Base-by-base conservation (phyloP, 2,888 invertebrate genomes). In the Thymelicus sylvestris region DNA sequence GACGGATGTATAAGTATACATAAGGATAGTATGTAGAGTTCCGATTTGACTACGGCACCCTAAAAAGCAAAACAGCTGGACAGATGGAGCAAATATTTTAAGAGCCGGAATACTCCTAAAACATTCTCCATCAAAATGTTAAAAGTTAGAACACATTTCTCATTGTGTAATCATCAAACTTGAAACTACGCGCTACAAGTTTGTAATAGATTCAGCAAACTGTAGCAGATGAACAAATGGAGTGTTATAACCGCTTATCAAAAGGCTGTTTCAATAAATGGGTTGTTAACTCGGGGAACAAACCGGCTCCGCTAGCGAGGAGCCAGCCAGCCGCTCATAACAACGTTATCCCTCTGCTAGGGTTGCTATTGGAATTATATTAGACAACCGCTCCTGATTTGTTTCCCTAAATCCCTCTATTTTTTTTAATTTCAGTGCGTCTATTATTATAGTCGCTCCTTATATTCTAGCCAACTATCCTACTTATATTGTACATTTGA, bases 271-370 rank as follows among this genome's bases (percentile, higher is more conserved):
- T 19, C 70, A 72, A 72, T 73, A 73, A 76, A 75, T 74, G 71
- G 72, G 73, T 75, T 77, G 75, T 74, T 75, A 78, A 78, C 77
- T 75, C 76, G 66, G 64, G 72, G 73, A 76, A 69, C 74, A 72
- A 74, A 62, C 71, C 73, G 66, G 48, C 31, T 71, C 65, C 72
- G 59, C 71, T 71, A 69, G 72, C 67, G 74, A 62, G 77, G 74
- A 70, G 77, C 80, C 86, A 87, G 86, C 86, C 87, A 84, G 74
- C 80, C 86, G 84, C 75, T 74, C 72, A 76, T 87, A 88, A 89
- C 88, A 84, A 80, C 69, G 77, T 88, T 85, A 83, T 84, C 75
- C 76, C 76, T 78, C 75, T 74, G 71, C 5, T 39, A 69, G 63
- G 69, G 63, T 39, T 64, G 57, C 47, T 59, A 15, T 59, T 44